Evolutionary conservation across 2,113 vertebrate species (phyloP).

Genomic region (Apteryx owenii): DNA sequence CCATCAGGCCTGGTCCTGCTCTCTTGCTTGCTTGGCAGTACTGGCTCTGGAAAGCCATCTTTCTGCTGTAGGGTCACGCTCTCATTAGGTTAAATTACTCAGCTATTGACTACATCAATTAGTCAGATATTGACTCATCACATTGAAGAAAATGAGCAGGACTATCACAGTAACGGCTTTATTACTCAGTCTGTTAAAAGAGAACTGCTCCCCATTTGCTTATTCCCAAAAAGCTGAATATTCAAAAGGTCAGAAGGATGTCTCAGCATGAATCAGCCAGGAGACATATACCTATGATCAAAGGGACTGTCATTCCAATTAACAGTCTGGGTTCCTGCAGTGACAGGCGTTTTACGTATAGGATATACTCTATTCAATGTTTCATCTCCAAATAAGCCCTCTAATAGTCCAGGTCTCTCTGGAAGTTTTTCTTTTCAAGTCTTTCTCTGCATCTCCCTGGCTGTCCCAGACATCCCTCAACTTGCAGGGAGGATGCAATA

Average conservation of each 20-base stretch:
- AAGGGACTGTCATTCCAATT: slow-evolving; percentile 6
- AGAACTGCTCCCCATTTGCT: not conserved
- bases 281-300: not conserved
- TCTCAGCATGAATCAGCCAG: slow-evolving; percentile 31
- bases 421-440: not conserved
- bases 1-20: not conserved
- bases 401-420: not conserved
- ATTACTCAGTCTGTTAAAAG: not conserved
- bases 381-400: not conserved
- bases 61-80: not conserved
- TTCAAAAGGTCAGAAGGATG: slow-evolving; percentile 31
- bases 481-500: not conserved
- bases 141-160: not conserved
- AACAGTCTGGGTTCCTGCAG: not conserved
- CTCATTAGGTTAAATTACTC: not conserved
- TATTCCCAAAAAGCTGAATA: not conserved
- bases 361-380: not conserved
- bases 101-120: not conserved
- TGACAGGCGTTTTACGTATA: not conserved
- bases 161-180: not conserved
- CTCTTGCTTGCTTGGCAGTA: not conserved
- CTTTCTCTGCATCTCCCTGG: not conserved
- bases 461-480: not conserved
- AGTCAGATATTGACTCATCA: not conserved
- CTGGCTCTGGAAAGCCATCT: accelerated